Conservation (phyloP, 2,888 invertebrate species). For the Tenthredo distinguenda region DNA sequence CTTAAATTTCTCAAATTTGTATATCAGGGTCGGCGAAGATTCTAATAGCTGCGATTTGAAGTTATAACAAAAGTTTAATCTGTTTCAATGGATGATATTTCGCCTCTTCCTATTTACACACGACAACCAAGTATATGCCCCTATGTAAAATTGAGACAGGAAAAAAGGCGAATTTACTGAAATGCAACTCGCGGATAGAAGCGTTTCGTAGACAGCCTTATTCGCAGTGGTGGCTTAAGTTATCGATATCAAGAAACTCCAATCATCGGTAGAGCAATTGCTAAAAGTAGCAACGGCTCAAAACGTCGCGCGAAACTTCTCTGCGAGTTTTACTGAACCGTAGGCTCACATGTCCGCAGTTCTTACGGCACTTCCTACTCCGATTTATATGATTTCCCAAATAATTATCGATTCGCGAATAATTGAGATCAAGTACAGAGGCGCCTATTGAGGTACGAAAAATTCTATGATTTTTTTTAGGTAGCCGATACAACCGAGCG, state of each 20-base stretch:
- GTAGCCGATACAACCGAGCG: background rate
- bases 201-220: background rate
- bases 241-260: constrained; percentile 39
- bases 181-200: background rate
- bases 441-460: background rate
- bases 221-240: constrained; percentile 14
- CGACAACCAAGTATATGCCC: background rate
- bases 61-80: background rate
- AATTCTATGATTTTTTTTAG: background rate
- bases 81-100: background rate
- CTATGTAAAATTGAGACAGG: background rate
- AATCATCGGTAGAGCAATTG: constrained; percentile 24
- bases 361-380: background rate
- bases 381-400: background rate
- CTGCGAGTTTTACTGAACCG: background rate
- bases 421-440: background rate
- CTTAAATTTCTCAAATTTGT: background rate
- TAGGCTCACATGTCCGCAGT: background rate
- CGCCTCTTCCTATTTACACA: background rate
- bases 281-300: constrained; percentile 7
- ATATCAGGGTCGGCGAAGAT: background rate
- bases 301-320: background rate
- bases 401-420: background rate
- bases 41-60: background rate
- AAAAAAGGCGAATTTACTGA: background rate